These are phyloP conservation scores for Diaphora mendica DNA, from an alignment of 2,888 invertebrate species.

Conservation along the genomic window DNA sequence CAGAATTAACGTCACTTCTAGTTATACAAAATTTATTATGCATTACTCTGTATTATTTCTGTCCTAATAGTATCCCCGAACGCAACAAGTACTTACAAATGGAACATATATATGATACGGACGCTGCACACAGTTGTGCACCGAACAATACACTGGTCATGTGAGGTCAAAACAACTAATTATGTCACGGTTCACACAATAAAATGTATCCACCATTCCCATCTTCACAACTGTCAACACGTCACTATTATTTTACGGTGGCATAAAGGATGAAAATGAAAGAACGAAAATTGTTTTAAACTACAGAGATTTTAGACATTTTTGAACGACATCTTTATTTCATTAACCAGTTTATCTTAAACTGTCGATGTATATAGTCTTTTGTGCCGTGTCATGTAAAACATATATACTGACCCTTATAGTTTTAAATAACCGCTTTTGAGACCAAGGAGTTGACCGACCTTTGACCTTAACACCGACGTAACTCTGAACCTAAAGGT, in stretches of 20 bases:
- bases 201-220: neutral
- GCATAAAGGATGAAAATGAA: neutral
- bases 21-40: neutral
- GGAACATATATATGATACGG: conserved; percentile 51
- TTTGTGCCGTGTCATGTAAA: too few species aligned
- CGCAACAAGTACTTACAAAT: conserved; percentile 50
- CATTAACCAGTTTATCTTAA: too few species aligned
- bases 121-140: conserved; percentile 41
- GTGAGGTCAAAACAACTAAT: conserved; percentile 13
- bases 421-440: too few species aligned
- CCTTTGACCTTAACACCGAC: neutral
- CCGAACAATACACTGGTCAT: conserved; percentile 12
- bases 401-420: too few species aligned
- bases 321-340: too few species aligned
- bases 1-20: neutral
- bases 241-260: neutral
- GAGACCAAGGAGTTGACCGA: neutral
- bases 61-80: conserved; percentile 41
- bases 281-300: neutral
- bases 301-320: neutral
- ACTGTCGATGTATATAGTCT: too few species aligned
- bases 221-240: neutral
- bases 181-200: conserved; percentile 3
- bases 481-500: neutral
- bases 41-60: conserved; percentile 26